Evolutionary conservation across 2,113 vertebrate species (phyloP).

Genomic region (Potamarius usumacintae): DNA sequence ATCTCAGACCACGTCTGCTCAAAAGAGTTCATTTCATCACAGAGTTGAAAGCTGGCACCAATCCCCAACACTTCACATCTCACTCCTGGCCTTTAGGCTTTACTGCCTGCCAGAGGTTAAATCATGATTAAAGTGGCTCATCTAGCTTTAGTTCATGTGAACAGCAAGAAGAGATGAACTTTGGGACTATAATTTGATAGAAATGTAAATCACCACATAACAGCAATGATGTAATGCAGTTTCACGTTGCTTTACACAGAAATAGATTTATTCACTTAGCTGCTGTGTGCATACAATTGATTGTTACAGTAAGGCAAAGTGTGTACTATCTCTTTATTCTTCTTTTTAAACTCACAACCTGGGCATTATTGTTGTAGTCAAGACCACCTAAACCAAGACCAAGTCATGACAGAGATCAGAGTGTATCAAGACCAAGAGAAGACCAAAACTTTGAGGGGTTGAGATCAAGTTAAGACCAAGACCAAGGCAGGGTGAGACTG

Average conservation of each 20-base stretch:
- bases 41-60: conserved; percentile 4
- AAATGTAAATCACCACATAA: neutral
- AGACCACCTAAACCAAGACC: too few relatives aligned
- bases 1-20: neutral
- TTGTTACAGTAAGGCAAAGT: neutral
- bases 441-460: too few relatives aligned
- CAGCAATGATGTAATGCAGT: neutral
- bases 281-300: neutral
- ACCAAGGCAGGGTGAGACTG: too few relatives aligned
- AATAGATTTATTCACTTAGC: neutral
- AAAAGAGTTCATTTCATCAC: neutral
- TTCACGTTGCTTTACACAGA: neutral
- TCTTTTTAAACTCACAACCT: neutral
- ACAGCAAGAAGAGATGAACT: neutral
- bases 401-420: too few relatives aligned
- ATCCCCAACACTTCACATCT: neutral
- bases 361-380: too few relatives aligned
- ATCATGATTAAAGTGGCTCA: neutral
- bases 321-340: neutral
- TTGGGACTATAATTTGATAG: neutral
- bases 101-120: neutral
- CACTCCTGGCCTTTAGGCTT: neutral
- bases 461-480: too few relatives aligned
- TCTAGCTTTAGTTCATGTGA: neutral
- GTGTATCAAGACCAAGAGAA: too few relatives aligned